Base-by-base conservation (phyloP, 2,797 vertebrate genomes). In the Trematomus bernacchii region DNA sequence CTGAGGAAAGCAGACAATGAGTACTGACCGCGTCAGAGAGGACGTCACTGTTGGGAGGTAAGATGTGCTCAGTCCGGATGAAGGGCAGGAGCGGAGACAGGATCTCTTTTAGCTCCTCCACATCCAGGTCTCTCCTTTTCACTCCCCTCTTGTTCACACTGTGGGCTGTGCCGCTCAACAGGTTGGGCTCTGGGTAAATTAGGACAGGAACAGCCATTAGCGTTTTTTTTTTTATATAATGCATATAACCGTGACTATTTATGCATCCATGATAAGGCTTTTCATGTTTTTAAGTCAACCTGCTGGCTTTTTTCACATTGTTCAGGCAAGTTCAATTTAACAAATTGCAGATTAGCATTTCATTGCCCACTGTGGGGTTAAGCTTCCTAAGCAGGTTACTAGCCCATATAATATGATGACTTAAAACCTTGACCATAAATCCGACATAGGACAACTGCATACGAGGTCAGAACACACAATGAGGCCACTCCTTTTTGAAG, bases 71-170 rank as follows among this genome's bases (percentile, higher is more conserved):
- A 3, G 95, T 97, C 27, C 98, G 95, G 82, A 99, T 96, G 77
- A 96, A 98, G 65, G 98, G 97, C 80, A 99, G 65, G 59, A 99
- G 95, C 3, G 97, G 93, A 80, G 97, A 99, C 72, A 99, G 94
- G 81, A 98, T 98, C 88, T 99, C 98, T 87, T 96, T 96, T 27
- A 99, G 94, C 91, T 99, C 98, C 86, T 99, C 98, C 10, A 97
- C 91, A 76, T 99, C 98, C 93, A 99, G 95, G 93, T 99, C 98
- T 84, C 97, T 93, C 77, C 98, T 96, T 86, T 99, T 99, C 60
- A 99, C 97, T 16, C 98, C 98, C 77, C 98, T 96, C 85, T 99
- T 99, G 92, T 98, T 99, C 83, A 99, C 98, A 61, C 98, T 99
- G 91, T 99, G 98, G 75, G 98, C 97, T 54, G 98, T 99, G 82